Evolutionary conservation across 1,140 invertebrate genomes (phyloP).

Genomic region (Batillaria attramentaria): DNA sequence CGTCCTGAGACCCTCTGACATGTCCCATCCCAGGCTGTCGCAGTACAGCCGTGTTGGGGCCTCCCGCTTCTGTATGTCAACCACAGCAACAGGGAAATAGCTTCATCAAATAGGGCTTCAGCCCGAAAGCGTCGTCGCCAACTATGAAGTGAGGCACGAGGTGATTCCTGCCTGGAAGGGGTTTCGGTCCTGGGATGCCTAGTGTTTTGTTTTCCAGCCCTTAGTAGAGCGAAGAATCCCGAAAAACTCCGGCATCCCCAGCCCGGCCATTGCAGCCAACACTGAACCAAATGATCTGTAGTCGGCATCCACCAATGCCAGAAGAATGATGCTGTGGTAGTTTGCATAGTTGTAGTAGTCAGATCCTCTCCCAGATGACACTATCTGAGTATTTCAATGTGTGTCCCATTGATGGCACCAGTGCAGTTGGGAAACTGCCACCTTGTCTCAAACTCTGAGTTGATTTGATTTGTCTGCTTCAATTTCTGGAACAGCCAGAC

Average conservation of each 20-base stretch:
- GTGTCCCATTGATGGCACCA: constrained; percentile 72
- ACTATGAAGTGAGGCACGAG: too few species aligned
- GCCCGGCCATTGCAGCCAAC: background rate
- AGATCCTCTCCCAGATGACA: constrained; percentile 55
- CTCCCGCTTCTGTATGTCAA: too few species aligned
- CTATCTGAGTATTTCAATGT: constrained; percentile 67
- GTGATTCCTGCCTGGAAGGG: too few species aligned
- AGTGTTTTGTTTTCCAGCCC: background rate
- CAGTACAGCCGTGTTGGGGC: too few species aligned
- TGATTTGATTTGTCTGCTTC: too few species aligned
- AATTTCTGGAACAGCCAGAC: too few species aligned
- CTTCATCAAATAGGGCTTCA: too few species aligned
- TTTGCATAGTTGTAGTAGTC: constrained; percentile 68
- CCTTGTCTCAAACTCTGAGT: constrained; percentile 61
- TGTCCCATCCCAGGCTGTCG: too few species aligned
- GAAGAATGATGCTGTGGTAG: constrained; percentile 61
- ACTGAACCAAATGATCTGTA: constrained; percentile 44
- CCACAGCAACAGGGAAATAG: too few species aligned
- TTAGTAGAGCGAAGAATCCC: background rate
- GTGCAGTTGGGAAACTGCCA: constrained; percentile 71
- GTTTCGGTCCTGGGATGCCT: background rate
- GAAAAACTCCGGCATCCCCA: background rate
- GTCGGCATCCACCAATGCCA: constrained; percentile 67
- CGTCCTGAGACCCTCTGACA: too few species aligned
- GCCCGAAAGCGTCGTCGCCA: too few species aligned